Percentiles rank a stretch among this genome's conserved stretches.
Conservation (phyloP, 2,888 invertebrate genomes). For the Asteroscopus sphinx region DNA sequence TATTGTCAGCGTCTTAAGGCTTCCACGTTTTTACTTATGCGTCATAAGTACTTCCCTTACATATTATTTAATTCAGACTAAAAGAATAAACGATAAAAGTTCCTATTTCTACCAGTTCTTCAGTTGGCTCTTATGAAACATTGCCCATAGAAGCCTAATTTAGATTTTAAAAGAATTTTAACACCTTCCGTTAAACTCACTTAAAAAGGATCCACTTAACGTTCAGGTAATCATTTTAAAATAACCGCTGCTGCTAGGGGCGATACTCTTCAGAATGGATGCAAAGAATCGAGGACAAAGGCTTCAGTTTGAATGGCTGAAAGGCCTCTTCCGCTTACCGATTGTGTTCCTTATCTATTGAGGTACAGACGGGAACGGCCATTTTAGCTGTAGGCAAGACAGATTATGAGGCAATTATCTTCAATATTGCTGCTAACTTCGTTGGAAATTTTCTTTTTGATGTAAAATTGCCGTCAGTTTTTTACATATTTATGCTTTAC, state of each 20-base stretch:
- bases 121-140: no score
- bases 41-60: no score
- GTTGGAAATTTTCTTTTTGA: slow-evolving; percentile 9
- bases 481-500: no score
- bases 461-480: not conserved
- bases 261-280: slow-evolving; percentile 28
- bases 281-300: slow-evolving; percentile 45
- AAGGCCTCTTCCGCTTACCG: slow-evolving; percentile 30
- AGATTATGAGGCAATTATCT: slow-evolving; percentile 43
- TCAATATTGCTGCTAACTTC: slow-evolving; percentile 7
- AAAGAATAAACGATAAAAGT: no score
- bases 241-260: slow-evolving; percentile 11
- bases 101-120: no score
- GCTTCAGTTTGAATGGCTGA: slow-evolving; percentile 34
- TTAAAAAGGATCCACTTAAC: slow-evolving; percentile 14
- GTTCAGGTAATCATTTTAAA: slow-evolving; percentile 35
- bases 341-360: slow-evolving; percentile 54
- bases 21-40: no score
- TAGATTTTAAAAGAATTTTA: not conserved
- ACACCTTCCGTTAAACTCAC: slow-evolving; percentile 13
- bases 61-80: no score
- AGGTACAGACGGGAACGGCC: slow-evolving; percentile 32
- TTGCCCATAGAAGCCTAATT: not conserved
- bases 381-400: slow-evolving; percentile 21
- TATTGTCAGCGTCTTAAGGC: no score